These are phyloP conservation scores for Kuschelorhynchus macadamiae DNA, from an alignment of 2,888 invertebrate genomes.

Conservation along the genomic window DNA sequence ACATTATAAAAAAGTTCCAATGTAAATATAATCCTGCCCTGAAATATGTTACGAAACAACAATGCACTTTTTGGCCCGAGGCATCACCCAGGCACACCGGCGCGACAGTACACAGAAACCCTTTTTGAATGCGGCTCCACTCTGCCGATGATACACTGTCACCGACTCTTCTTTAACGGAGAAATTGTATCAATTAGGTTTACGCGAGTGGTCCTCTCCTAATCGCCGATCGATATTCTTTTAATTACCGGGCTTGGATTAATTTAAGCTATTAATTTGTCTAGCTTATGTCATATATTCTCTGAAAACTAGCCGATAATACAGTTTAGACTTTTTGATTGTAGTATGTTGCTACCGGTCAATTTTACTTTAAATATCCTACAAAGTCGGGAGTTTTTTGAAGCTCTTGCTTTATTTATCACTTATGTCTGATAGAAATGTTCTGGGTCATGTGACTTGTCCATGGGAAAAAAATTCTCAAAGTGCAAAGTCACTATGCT, in stretches of 20 bases:
- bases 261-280: slow-evolving; percentile 46
- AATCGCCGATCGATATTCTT: slow-evolving; percentile 41
- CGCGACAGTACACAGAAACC: slow-evolving; percentile 69
- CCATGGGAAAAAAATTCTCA: too few species aligned
- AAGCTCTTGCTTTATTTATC: too few species aligned
- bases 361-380: too few species aligned
- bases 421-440: too few species aligned
- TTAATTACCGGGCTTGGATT: slow-evolving; percentile 42
- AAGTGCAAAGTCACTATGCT: not conserved
- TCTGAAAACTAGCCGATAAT: slow-evolving; percentile 35
- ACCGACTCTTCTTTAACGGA: slow-evolving; percentile 55
- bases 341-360: too few species aligned
- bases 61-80: slow-evolving; percentile 4
- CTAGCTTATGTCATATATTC: slow-evolving; percentile 43
- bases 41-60: slow-evolving; percentile 17
- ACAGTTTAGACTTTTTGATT: not conserved
- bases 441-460: too few species aligned
- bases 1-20: too few species aligned
- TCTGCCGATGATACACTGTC: slow-evolving; percentile 62
- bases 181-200: slow-evolving; percentile 67
- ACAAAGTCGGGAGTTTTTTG: too few species aligned
- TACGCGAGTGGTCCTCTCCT: slow-evolving; percentile 40
- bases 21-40: too few species aligned
- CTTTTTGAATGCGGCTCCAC: slow-evolving; percentile 68
- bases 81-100: slow-evolving; percentile 49